Conservation (phyloP, 2,888 invertebrate genomes). For the Bimastos eiseni region DNA sequence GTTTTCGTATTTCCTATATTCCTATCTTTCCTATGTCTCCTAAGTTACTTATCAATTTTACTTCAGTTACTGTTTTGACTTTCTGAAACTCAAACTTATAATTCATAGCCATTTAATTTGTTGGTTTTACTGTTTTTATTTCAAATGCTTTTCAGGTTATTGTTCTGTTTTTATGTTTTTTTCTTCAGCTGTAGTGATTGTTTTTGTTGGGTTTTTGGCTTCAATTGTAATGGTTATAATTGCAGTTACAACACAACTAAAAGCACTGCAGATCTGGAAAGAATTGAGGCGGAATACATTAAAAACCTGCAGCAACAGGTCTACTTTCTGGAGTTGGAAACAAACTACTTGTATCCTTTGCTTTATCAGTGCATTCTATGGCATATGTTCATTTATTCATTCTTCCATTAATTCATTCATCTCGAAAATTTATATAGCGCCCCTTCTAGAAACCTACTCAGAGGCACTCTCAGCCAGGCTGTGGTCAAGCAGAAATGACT, state of each 20-base stretch:
- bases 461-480: too few relatives aligned
- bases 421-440: too few relatives aligned
- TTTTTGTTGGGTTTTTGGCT: background rate
- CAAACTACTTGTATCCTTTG: slow-evolving; percentile 58
- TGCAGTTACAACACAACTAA: background rate
- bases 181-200: background rate
- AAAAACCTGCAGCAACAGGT: slow-evolving; percentile 62
- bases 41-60: background rate
- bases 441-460: too few relatives aligned
- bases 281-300: slow-evolving; percentile 60
- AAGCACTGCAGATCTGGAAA: slow-evolving; percentile 29
- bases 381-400: too few relatives aligned
- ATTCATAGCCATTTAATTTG: background rate
- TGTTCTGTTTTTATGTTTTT: background rate
- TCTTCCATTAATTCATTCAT: too few relatives aligned
- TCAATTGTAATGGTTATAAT: background rate
- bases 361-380: background rate
- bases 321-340: slow-evolving; percentile 61
- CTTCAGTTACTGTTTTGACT: background rate
- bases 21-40: too few relatives aligned
- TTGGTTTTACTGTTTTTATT: background rate
- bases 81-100: background rate
- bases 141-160: background rate
- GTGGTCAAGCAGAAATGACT: too few relatives aligned
- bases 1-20: too few relatives aligned